Evolutionary conservation across 30 jellyfish, hydroid and myxozoan genomes (phyloP).

Genomic region (Haliclystus octoradiatus): DNA sequence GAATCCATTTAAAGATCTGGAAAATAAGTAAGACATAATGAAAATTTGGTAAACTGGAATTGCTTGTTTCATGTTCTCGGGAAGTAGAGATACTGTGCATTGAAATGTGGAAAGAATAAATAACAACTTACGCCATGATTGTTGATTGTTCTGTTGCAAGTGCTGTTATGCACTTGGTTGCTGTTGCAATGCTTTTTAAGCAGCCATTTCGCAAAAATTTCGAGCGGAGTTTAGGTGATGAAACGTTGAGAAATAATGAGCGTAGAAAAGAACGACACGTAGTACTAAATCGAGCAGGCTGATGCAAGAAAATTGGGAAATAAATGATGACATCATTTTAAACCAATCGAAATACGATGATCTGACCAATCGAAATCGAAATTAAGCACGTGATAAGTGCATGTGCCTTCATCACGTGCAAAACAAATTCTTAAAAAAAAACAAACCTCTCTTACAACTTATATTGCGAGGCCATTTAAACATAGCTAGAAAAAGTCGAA

Average conservation of each 20-base stretch:
- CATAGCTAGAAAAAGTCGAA: background rate
- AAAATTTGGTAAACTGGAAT: too few relatives aligned
- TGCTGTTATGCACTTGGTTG: conserved; percentile 48
- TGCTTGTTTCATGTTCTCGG: too few relatives aligned
- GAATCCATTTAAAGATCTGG: background rate
- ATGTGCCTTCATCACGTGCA: background rate
- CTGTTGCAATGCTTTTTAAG: conserved; percentile 26
- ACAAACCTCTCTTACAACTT: background rate
- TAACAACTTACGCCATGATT: conserved; percentile 55
- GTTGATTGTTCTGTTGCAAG: conserved; percentile 36
- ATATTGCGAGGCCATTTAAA: conserved; percentile 1
- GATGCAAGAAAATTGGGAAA: background rate
- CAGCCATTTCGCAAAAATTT: conserved; percentile 20
- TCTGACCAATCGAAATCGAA: background rate
- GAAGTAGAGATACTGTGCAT: too few relatives aligned
- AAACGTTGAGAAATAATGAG: background rate
- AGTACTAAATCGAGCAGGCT: background rate
- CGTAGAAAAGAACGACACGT: background rate
- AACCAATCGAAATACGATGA: background rate
- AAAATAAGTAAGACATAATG: too few relatives aligned
- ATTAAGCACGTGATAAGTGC: background rate
- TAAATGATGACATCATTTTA: background rate
- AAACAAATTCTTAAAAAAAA: background rate
- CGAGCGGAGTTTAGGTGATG: conserved; percentile 20
- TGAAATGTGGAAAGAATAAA: background rate